Evolutionary conservation across 2,113 vertebrate genomes (phyloP).

Genomic region (Platichthys flesus): DNA sequence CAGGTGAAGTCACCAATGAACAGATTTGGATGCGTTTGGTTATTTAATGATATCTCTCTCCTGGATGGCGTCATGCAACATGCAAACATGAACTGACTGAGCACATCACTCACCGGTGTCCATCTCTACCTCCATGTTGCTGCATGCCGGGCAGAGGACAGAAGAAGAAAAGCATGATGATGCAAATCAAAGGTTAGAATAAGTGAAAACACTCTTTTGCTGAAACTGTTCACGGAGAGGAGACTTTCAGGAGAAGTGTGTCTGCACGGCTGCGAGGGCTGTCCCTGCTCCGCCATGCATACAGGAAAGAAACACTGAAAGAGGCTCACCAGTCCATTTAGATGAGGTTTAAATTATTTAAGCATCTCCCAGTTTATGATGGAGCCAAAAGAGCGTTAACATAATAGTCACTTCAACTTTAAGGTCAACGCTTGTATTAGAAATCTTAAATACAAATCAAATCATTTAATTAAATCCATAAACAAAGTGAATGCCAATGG

Average conservation of each 20-base stretch:
- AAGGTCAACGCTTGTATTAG: constrained; percentile 14
- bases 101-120: constrained; percentile 74
- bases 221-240: background rate
- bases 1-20: no score
- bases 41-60: background rate
- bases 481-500: constrained; percentile 5
- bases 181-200: background rate
- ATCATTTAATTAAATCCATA: constrained; percentile 34
- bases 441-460: constrained; percentile 10
- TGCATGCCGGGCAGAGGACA: constrained; percentile 65
- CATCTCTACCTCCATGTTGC: constrained; percentile 82
- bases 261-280: background rate
- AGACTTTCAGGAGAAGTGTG: background rate
- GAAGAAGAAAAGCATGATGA: constrained; percentile 25
- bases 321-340: background rate
- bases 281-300: background rate
- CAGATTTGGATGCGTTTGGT: no score
- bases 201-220: background rate
- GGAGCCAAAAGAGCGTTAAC: constrained; percentile 5
- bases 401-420: constrained; percentile 10
- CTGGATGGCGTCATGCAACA: background rate
- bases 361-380: background rate
- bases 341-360: constrained; percentile 20
- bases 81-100: background rate
- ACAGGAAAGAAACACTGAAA: background rate